Evolutionary conservation across 2,113 vertebrate species (phyloP), one percentile per base, ranked within the genome.

Genomic region (Thunnus thynnus): DNA sequence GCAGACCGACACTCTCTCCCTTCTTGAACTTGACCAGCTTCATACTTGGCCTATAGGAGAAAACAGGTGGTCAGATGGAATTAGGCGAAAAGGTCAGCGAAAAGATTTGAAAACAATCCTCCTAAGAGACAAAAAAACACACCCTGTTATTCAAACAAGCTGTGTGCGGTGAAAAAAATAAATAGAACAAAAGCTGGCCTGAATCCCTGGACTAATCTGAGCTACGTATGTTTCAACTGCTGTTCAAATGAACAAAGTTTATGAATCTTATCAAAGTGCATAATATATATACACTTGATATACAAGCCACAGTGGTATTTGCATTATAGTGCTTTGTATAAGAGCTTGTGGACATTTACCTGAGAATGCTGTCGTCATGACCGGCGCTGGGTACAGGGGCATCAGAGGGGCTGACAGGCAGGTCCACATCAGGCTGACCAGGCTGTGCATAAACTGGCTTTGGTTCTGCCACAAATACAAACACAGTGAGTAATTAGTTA

Each of bases 21-120:
- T 99, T 99, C 93, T 96, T 97, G 93, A 99, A 99, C 93, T 99
- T 99, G 46, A 99, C 98, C 91, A 99, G 95, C 92, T 99, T 99
- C 98, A 99, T 99, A 93, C 97, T 99, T 46, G 98, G 98, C 92
- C 98, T 99, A 91, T 6, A 78, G 51, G 27, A n/a, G 22, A 72
- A 90, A 44, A 82, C 11, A 78, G 50, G 41, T 44, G 46, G 41
- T 84, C 5, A 73, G 36, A 60, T 14, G 7, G 4, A 70, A 67
- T 56, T 22, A 64, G 65, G 36, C 4, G 47, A 76, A 66, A 63
- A 51, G 27, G 66, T 85, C 55, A 72, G 30, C 16, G 36, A 9
- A 70, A 79, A 62, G 13, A 57, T 70, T 76, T 72, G 61, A 80
- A 78, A 75, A 78, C 51, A 76, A 65, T 57, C 48, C 55, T 56